Conservation (phyloP, 2,113 vertebrate genomes). For the Myotis brandtii region DNA sequence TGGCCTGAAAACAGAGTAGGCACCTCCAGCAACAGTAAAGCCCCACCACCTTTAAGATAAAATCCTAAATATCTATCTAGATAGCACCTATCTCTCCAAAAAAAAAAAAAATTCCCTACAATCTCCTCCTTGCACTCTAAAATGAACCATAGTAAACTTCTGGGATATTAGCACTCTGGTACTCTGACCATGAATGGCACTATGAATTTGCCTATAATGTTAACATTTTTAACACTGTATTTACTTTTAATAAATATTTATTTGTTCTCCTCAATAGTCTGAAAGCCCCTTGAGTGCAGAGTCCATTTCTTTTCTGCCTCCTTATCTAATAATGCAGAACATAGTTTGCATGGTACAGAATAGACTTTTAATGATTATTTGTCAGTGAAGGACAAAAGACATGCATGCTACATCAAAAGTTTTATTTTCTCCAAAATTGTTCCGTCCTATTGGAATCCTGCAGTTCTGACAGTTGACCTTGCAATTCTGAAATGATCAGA, state of each 20-base stretch:
- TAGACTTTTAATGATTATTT: neutral
- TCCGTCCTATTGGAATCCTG: neutral
- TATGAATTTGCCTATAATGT: neutral
- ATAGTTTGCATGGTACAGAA: neutral
- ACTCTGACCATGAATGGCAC: neutral
- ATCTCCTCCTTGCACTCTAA: neutral
- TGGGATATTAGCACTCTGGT: neutral
- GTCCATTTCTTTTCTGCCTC: neutral
- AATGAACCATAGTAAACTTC: neutral
- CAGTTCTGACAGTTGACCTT: neutral
- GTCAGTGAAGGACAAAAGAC: neutral
- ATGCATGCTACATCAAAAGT: neutral
- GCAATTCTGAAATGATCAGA: neutral
- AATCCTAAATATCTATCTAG: neutral
- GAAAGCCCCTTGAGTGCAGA: neutral
- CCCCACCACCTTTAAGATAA: neutral
- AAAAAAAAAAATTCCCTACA: neutral
- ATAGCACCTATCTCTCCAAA: neutral
- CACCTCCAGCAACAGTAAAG: neutral
- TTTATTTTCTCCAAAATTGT: neutral
- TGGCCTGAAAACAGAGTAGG: neutral
- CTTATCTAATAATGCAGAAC: neutral
- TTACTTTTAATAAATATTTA: neutral
- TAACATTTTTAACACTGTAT: neutral
- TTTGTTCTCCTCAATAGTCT: neutral